Conservation (phyloP, 2,797 vertebrate genomes). For the Anableps anableps region DNA sequence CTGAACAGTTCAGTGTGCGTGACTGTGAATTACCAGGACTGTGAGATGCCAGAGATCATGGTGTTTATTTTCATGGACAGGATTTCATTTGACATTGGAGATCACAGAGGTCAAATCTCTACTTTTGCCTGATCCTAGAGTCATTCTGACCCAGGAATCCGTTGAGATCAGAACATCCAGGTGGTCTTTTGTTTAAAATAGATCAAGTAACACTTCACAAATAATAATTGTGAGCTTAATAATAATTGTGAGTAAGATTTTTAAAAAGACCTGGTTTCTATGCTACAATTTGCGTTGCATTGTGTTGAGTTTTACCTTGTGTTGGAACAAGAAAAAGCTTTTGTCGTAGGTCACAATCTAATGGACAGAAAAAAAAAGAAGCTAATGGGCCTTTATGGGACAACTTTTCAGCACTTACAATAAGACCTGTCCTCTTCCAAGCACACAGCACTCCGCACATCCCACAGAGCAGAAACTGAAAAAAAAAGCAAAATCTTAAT, state of each 20-base stretch:
- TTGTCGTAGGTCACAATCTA: conserved; percentile 3
- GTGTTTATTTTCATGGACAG: neutral
- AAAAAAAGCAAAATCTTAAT: conserved; percentile 30
- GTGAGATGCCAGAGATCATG: neutral
- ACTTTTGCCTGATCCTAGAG: neutral
- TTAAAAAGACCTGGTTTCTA: neutral
- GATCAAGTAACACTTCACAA: neutral
- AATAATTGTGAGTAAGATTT: neutral
- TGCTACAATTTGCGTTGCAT: neutral
- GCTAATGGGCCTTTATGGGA: conserved; percentile 30
- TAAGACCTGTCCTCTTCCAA: conserved; percentile 95
- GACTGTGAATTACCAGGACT: neutral
- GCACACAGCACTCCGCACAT: conserved; percentile 96
- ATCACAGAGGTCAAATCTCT: neutral
- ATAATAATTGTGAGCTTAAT: neutral
- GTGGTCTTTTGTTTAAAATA: neutral
- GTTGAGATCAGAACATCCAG: neutral
- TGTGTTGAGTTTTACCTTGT: neutral
- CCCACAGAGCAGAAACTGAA: conserved; percentile 95
- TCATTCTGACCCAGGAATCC: neutral
- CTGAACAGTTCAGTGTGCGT: neutral
- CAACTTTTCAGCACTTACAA: conserved; percentile 86
- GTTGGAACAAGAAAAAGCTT: conserved; percentile 4
- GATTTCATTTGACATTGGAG: neutral
- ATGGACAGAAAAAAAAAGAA: neutral